Conservation (phyloP, 2,797 vertebrate genomes). For the Molossus alvarezi region DNA sequence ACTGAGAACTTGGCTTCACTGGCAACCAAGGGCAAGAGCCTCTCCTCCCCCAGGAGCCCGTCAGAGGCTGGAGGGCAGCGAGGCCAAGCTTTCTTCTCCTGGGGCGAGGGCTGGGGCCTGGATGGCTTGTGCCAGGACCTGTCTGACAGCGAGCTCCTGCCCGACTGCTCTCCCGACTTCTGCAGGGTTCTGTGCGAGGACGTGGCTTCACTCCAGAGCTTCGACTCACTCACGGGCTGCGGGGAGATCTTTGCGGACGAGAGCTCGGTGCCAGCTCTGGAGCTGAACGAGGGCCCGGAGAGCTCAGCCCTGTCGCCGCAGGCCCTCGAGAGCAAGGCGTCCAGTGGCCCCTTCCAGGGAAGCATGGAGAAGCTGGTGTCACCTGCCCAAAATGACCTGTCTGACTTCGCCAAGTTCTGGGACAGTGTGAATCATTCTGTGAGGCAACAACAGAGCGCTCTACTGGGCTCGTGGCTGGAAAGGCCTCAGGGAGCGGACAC, state of each 20-base stretch:
- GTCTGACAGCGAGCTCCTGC: constrained; percentile 90
- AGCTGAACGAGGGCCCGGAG: constrained; percentile 87
- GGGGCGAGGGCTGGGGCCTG: constrained; percentile 83
- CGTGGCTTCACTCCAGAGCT: constrained; percentile 93
- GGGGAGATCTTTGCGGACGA: constrained; percentile 95
- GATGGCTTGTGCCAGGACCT: constrained; percentile 89
- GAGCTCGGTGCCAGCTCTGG: constrained; percentile 89
- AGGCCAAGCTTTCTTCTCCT: constrained; percentile 85
- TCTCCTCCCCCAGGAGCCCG: constrained; percentile 82
- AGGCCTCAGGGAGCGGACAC: constrained; percentile 67
- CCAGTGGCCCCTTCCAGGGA: constrained; percentile 89
- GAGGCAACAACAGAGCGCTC: constrained; percentile 86
- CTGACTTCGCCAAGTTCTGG: constrained; percentile 92
- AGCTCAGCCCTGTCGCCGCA: constrained; percentile 82
- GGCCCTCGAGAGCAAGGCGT: constrained; percentile 84
- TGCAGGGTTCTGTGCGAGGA: constrained; percentile 92
- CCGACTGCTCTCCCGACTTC: constrained; percentile 91
- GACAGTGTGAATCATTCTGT: constrained; percentile 90
- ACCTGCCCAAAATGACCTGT: constrained; percentile 89
- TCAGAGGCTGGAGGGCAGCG: constrained; percentile 74
- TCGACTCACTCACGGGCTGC: constrained; percentile 94
- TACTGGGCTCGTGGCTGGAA: constrained; percentile 85
- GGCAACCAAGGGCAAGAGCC: constrained; percentile 85
- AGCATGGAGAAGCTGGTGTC: constrained; percentile 92
- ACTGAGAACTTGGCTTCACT: constrained; percentile 87